Evolutionary conservation across 2,888 invertebrate genomes (phyloP).

Genomic region (Harpalus rubripes): DNA sequence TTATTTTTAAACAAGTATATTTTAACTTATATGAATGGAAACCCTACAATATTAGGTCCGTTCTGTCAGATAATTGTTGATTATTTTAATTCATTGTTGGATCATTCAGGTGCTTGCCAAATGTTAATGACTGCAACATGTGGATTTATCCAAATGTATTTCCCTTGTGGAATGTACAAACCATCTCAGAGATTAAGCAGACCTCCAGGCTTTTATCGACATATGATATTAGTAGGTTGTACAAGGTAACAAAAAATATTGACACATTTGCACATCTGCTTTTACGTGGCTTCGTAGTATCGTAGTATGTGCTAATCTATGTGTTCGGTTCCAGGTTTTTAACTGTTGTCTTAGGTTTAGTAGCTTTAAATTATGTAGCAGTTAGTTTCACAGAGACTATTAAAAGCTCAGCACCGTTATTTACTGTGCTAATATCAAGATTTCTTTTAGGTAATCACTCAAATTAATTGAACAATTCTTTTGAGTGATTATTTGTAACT

Average conservation of each 20-base stretch:
- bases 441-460: conserved; percentile 79
- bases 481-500: conserved; percentile 47
- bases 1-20: conserved; percentile 89
- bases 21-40: conserved; percentile 84
- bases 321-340: conserved; percentile 80
- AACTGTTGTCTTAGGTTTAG: conserved; percentile 86
- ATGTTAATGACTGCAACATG: conserved; percentile 87
- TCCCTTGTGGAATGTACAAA: conserved; percentile 87
- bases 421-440: conserved; percentile 87
- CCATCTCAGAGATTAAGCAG: conserved; percentile 80
- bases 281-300: neutral
- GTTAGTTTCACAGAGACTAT: conserved; percentile 91
- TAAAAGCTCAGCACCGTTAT: conserved; percentile 89
- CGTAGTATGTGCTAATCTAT: conserved; percentile 1
- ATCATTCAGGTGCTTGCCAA: conserved; percentile 84
- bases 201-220: conserved; percentile 85
- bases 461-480: conserved; percentile 10
- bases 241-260: conserved; percentile 79
- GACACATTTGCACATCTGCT: conserved; percentile 5
- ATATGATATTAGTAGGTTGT: conserved; percentile 86
- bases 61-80: conserved; percentile 51
- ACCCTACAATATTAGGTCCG: conserved; percentile 86
- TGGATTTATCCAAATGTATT: conserved; percentile 87
- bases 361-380: conserved; percentile 88
- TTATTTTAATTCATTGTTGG: conserved; percentile 57